phyloP scores from a whole-genome alignment of 2,113 vertebrate genomes.

The Phyllostomus discolor region DNA sequence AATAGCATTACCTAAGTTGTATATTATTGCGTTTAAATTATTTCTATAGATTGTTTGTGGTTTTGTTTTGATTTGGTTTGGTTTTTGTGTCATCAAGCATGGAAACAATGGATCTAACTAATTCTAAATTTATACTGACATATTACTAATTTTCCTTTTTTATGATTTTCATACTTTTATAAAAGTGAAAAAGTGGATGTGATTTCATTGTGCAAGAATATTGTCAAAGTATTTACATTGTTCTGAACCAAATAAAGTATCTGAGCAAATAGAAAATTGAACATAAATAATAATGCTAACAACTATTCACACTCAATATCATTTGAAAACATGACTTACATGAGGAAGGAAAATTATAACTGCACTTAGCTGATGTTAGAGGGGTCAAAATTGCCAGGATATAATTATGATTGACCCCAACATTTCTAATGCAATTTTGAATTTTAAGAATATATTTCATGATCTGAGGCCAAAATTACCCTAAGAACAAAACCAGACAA shows the following conservation, averaged over 20 bases:
- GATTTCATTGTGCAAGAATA: neutral
- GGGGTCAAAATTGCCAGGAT: neutral
- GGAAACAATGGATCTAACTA: neutral
- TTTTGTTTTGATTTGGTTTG: neutral
- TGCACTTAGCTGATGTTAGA: neutral
- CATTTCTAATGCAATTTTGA: neutral
- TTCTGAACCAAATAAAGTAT: neutral
- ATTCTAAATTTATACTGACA: neutral
- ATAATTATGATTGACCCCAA: neutral
- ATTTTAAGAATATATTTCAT: neutral
- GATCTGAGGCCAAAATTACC: neutral
- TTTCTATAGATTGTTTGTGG: neutral
- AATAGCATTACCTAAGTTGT: neutral
- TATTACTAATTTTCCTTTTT: neutral
- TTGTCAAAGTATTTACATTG: neutral
- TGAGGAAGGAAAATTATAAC: neutral
- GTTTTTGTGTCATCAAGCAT: neutral
- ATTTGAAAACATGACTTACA: neutral
- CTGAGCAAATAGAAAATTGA: neutral
- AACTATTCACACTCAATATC: neutral
- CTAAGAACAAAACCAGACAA: neutral
- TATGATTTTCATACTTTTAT: neutral
- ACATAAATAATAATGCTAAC: neutral
- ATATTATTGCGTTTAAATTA: neutral
- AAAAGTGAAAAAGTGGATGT: neutral